Base-by-base conservation (phyloP, 2,113 vertebrate genomes). In the Eolophus roseicapilla region DNA sequence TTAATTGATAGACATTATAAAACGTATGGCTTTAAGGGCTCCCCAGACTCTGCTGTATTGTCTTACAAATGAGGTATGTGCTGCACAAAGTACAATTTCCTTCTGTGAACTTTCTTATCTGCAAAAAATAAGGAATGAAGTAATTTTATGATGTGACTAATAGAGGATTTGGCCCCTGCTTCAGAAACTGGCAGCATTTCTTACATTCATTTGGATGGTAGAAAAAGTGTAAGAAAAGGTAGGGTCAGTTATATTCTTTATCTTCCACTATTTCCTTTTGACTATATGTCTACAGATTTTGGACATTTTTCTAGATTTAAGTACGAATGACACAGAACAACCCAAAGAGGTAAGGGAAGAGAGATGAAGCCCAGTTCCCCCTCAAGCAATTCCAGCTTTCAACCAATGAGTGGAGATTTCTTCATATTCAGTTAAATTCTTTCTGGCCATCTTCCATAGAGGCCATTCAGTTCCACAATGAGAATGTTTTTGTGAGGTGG, bases 401-500 rank as follows among this genome's bases (percentile, higher is more conserved):
- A 57, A 86, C 93, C 20, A 83, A 17, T 46, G 7, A 86, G 5
- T 11, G 18, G 5, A 75, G 18, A 35, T 37, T 83, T 39, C 49
- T 88, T 50, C 6, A 43, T 71, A 60, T 79, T 60, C 39, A 28
- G 9, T 64, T 41, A 44, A 41, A n/a, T 27, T 35, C 8, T 46
- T 68, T 68, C 43, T 70, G 13, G 1, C 17, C 29, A 5, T 55
- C 8, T 29, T 80, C 14, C 13, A 29, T 17, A 53, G 55, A 53
- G 27, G 4, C 16, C 2, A 20, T 50, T 62, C 41, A 74, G 25
- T 9, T 70, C 19, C 16, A 55, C 29, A 81, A 6, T 31, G 7
- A 85, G 11, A 57, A 46, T 15, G 2, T 65, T 83, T 81, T 33
- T 17, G 23, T 78, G 8, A 53, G 0, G 0, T 44, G 10, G 2